Evolutionary conservation across 2,888 invertebrate genomes (phyloP).

Genomic region (Plebejus melissa): DNA sequence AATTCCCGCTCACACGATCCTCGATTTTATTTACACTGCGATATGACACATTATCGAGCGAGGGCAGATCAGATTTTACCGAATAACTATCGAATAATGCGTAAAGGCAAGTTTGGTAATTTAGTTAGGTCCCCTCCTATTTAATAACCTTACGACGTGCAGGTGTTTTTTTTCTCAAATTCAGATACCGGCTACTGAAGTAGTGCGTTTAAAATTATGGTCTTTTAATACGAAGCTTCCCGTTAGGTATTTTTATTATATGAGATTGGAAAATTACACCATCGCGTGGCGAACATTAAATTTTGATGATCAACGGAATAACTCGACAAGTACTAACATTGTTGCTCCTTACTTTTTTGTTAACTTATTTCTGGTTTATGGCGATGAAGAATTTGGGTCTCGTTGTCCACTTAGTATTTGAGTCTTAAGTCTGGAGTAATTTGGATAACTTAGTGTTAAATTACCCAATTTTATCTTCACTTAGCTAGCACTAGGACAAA

Average conservation of each 20-base stretch:
- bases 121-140: constrained; percentile 77
- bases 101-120: constrained; percentile 75
- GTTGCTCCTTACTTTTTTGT: constrained; percentile 3
- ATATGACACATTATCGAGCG: constrained; percentile 5
- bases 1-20: constrained; percentile 49
- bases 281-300: constrained; percentile 10
- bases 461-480: too few relatives aligned
- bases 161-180: constrained; percentile 63
- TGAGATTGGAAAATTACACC: constrained; percentile 17
- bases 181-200: constrained; percentile 71
- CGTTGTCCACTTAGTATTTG: neutral
- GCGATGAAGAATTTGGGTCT: neutral
- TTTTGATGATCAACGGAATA: constrained; percentile 11
- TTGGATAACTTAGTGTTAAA: neutral
- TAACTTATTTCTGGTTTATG: neutral
- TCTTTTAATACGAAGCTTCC: constrained; percentile 65
- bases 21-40: neutral
- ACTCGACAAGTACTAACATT: neutral
- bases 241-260: constrained; percentile 42
- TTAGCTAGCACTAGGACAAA: neutral
- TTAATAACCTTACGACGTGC: constrained; percentile 70
- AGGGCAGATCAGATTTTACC: neutral
- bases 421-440: neutral
- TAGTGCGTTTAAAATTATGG: constrained; percentile 75
- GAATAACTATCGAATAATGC: constrained; percentile 49